Conservation (phyloP, 1,140 invertebrate species). For the Drosophila subobscura region DNA sequence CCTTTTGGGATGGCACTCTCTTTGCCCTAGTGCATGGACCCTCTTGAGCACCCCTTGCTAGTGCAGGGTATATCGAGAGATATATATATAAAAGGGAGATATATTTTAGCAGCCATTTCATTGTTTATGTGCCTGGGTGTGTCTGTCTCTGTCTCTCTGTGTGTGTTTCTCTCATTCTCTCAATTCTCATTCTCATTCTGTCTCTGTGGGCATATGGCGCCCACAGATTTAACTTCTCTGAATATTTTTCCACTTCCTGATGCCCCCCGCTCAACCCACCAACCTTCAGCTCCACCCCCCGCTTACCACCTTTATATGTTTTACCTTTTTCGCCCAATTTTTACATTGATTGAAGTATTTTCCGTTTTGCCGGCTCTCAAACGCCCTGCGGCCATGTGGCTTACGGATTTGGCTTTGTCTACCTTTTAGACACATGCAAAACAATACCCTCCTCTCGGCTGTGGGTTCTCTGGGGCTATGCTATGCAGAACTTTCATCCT, state of each 20-base stretch:
- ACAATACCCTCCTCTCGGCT: slow-evolving; percentile 41
- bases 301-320: slow-evolving; percentile 9
- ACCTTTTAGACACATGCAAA: slow-evolving; percentile 74
- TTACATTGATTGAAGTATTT: slow-evolving; percentile 82
- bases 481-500: slow-evolving; percentile 31
- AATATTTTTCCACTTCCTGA: slow-evolving; percentile 71
- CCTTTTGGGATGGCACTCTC: too few relatives aligned
- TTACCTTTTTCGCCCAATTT: slow-evolving; percentile 49
- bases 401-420: slow-evolving; percentile 65
- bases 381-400: slow-evolving; percentile 73
- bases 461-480: not conserved
- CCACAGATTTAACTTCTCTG: slow-evolving; percentile 79
- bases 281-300: slow-evolving; percentile 1
- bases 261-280: not conserved
- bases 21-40: not conserved
- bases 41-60: slow-evolving; percentile 10
- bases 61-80: slow-evolving; percentile 46
- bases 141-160: slow-evolving; percentile 24
- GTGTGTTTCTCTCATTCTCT: slow-evolving; percentile 8
- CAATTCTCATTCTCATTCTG: slow-evolving; percentile 3
- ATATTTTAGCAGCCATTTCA: slow-evolving; percentile 71
- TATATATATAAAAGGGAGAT: slow-evolving; percentile 43
- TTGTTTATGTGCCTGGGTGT: slow-evolving; percentile 71
- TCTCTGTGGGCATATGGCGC: slow-evolving; percentile 52
- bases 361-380: slow-evolving; percentile 68